Conservation (phyloP, 1,140 invertebrate genomes). For the Drosophila kepulauana region DNA sequence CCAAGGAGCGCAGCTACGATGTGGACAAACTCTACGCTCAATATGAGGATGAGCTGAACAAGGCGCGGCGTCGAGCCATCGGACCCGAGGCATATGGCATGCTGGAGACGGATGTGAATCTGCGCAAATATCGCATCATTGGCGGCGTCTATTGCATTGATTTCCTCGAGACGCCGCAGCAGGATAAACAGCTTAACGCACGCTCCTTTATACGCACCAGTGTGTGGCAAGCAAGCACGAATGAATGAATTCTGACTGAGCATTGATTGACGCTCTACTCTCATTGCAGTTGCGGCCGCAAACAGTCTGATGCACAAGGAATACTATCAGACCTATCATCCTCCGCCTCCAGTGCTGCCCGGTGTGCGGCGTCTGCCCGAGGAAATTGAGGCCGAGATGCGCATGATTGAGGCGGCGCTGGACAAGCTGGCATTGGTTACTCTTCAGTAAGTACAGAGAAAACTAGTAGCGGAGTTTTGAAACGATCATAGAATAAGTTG, state of each 20-base stretch:
- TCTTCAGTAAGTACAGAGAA: constrained; percentile 87
- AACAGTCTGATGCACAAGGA: constrained; percentile 88
- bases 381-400: constrained; percentile 92
- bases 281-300: constrained; percentile 87
- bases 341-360: constrained; percentile 88
- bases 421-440: constrained; percentile 90
- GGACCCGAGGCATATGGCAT: constrained; percentile 73
- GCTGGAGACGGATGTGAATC: constrained; percentile 87
- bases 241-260: too few species aligned
- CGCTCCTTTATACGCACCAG: constrained; percentile 78
- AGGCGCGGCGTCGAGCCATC: constrained; percentile 73
- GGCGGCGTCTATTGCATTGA: constrained; percentile 89
- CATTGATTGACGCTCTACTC: too few species aligned
- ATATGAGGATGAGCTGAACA: constrained; percentile 84
- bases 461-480: too few species aligned
- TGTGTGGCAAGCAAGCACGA: constrained; percentile 28
- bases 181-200: constrained; percentile 85
- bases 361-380: constrained; percentile 90
- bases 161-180: constrained; percentile 88
- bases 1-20: constrained; percentile 65
- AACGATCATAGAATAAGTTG: too few species aligned
- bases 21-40: constrained; percentile 82
- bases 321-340: constrained; percentile 89
- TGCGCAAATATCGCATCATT: constrained; percentile 88
- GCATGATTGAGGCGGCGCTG: constrained; percentile 90